phyloP scores from a whole-genome alignment of 1,140 invertebrate species.

The Formica selysi region DNA sequence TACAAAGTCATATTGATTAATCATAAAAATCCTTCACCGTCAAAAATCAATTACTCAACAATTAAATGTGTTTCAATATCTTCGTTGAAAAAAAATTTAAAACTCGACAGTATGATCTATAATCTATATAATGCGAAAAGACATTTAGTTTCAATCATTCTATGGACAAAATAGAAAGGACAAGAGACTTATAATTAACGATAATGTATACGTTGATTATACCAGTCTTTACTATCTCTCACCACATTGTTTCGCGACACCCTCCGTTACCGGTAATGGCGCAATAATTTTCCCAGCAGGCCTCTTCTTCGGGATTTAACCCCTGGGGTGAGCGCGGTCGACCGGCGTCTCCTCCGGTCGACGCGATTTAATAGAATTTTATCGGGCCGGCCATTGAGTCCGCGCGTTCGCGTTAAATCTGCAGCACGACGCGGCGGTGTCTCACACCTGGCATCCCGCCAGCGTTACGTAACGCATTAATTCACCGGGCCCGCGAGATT shows the following conservation, averaged over 20 bases:
- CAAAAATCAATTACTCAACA: neutral
- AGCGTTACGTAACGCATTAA: slow-evolving; percentile 71
- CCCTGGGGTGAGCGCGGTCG: neutral
- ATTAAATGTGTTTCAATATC: neutral
- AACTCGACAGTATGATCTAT: neutral
- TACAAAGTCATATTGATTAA: neutral
- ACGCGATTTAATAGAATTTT: slow-evolving; percentile 60
- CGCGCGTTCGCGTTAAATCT: slow-evolving; percentile 27
- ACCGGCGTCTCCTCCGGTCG: neutral
- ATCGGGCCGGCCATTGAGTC: slow-evolving; percentile 37
- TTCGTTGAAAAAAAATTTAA: neutral
- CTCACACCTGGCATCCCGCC: slow-evolving; percentile 67
- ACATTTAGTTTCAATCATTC: neutral
- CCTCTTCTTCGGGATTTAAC: slow-evolving; percentile 44
- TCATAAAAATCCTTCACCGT: neutral
- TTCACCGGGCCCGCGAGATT: slow-evolving; percentile 63
- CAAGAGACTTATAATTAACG: slow-evolving; percentile 1
- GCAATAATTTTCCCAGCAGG: slow-evolving; percentile 45
- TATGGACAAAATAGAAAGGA: neutral
- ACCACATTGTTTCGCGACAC: slow-evolving; percentile 43
- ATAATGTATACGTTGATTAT: slow-evolving; percentile 13
- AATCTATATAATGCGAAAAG: neutral
- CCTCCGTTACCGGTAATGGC: neutral
- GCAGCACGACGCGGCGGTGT: neutral
- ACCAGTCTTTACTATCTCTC: slow-evolving; percentile 6